A percentile compares a stretch with the other conserved stretches of the same genome.
Conservation (phyloP, 2,113 vertebrate species). For the Phycodurus eques region DNA sequence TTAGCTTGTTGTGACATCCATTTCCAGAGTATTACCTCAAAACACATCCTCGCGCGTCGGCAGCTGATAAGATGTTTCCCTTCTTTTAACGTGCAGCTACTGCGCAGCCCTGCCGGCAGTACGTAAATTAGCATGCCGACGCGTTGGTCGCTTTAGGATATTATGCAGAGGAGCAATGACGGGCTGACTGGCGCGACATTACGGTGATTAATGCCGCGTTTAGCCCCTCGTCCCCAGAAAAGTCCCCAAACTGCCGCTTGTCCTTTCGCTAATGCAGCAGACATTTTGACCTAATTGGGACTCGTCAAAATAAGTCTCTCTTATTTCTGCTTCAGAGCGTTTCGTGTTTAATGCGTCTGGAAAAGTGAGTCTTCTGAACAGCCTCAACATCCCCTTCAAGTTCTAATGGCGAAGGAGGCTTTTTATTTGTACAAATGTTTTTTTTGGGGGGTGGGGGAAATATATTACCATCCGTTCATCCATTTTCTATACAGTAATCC, state of each 20-base stretch:
- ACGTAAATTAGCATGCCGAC: conserved; percentile 67
- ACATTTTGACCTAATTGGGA: conserved; percentile 68
- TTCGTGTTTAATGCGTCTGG: conserved; percentile 68
- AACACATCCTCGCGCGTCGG: neutral
- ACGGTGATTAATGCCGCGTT: conserved; percentile 68
- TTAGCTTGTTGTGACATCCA: neutral
- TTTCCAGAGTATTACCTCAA: neutral
- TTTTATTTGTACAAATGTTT: neutral
- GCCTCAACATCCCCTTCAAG: neutral
- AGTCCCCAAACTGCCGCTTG: conserved; percentile 57
- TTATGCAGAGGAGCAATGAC: conserved; percentile 61
- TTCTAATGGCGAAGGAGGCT: too few relatives aligned
- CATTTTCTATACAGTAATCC: too few relatives aligned
- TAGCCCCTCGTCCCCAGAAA: conserved; percentile 54
- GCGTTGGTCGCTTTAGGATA: conserved; percentile 57
- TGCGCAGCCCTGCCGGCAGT: conserved; percentile 51
- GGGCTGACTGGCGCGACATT: conserved; percentile 62
- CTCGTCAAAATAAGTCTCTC: conserved; percentile 49
- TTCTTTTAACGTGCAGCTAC: conserved; percentile 26
- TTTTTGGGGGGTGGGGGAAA: too few relatives aligned
- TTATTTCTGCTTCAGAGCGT: conserved; percentile 62
- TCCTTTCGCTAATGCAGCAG: conserved; percentile 58
- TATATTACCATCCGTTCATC: too few relatives aligned
- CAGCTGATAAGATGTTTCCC: neutral
- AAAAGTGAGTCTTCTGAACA: conserved; percentile 18